Base-by-base conservation (phyloP, 2,113 vertebrate species). In the Phalacrocorax pelagicus region DNA sequence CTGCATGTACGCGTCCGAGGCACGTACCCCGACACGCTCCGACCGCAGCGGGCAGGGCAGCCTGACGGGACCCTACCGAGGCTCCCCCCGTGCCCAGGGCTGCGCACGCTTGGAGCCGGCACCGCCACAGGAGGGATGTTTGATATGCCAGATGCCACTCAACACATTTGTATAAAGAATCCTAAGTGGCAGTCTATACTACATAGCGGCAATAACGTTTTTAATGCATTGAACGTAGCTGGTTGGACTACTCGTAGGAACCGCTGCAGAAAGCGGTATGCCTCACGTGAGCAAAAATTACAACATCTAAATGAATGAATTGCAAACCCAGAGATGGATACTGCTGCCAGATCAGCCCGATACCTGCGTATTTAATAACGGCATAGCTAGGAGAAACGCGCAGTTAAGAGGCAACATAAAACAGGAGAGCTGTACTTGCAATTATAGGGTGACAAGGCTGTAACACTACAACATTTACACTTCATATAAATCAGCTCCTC, bases 401-500 rank as follows among this genome's bases (percentile, higher is more conserved):
- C 17, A 80, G 74, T 88, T 92, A 90, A 93, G 88, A 75, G 32
- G 26, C 65, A 92, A 57, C 62, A 80, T 93, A 92, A 95, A 97
- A 44, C 54, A 96, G 83, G 85, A 95, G 88, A 85, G 66, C 74
- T 79, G 46, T 65, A 65, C 89, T 69, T 72, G 82, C 55, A 78
- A 61, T 95, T 94, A 91, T 15, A 87, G 89, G 67, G 52, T 58
- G 82, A 46, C 89, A 54, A 82, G 84, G 95, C 73, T 69, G 32
- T 88, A 95, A 91, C 84, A 49, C 67, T 80, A 63, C 75, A 63
- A 65, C 82, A 80, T 94, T 96, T 97, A 96, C 32, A 87, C 65
- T 88, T 73, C 77, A 23, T 88, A 94, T 94, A 95, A 90, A 92
- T 92, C 94, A 93, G 52, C 24, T 38, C 42, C 55, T 94, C 71